Evolutionary conservation across 1,140 invertebrate species (phyloP), one percentile per base, ranked within the genome.

Genomic region (Macrostomum lignano): DNA sequence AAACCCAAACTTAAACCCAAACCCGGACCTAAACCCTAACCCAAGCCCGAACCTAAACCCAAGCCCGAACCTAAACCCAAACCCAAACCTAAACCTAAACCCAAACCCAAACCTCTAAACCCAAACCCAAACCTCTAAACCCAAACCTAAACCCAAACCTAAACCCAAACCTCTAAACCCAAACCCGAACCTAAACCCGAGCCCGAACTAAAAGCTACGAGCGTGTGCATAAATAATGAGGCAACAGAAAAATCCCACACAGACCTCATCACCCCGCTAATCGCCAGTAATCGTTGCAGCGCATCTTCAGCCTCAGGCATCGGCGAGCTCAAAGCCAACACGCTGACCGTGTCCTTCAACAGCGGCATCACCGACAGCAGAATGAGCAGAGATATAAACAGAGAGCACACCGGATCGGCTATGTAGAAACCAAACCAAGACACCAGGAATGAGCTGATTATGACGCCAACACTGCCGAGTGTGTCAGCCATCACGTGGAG

Each of bases 401-500:
- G 36, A 4, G 67, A 68, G 42, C 67, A 69, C n/a, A 69, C 49
- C 2, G 67, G 67, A 45, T 68, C 67, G 3, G 66, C 65, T 35
- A 66, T 60, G 31, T 62, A 54, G 60, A 61, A 65, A 4, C 62
- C 66, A 35, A 30, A 35, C 17, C 13, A 11, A 35, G 11, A 13
- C 11, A 35, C 19, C 4, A 35, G 21, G 14, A 28, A 35, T 2
- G 24, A 28, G 15, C 7, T 35, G 4, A 35, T 28, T 7, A 65
- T 63, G 2, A 68, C 67, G 21, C 67, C 67, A 2, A 68, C 61
- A 43, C 63, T 65, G 14, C 67, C 66, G 26, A 69, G 44, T 2
- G 67, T 68, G 45, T 68, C 67, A 7, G 67, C 67, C 17, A 68
- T 39, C 23, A 68, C 60, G 42, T 68, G 67, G 1, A 69, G 52